Evolutionary conservation across 2,888 invertebrate genomes (phyloP), one percentile per base, ranked within the genome.

Genomic region (Mystacides longicornis): DNA sequence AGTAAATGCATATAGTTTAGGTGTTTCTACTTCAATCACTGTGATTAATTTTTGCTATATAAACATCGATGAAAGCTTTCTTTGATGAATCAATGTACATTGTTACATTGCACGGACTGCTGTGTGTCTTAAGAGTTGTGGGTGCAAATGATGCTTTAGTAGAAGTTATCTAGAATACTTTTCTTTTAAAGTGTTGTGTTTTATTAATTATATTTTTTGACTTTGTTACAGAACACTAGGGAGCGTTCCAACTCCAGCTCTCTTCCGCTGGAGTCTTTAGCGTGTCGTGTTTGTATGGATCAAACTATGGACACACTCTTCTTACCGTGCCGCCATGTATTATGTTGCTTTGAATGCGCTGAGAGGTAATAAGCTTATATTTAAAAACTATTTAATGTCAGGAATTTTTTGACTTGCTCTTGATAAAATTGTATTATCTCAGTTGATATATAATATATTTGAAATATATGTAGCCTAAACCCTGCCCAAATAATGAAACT

Each of bases 281-380:
- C 88, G 48, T 93, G 93, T 69, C 85, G 87, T 67, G 89, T 91
- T 64, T 93, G 93, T 69, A 90, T 92, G 89, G 92, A 93, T 74
- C 79, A 78, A 51, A 81, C 83, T 56, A 85, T 93, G 67, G 86
- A 90, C 73, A 85, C 89, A 31, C 86, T 88, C 63, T 86, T 93
- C 72, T 84, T 89, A 73, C 93, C 93, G 1, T 93, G 93, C 68
- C 82, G 89, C n/a, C 93, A 93, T 71, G 87, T 89, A 51, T 84
- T 89, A 50, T 89, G 91, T 65, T 93, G 93, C 72, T 73, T 77
- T 37, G 75, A 79, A 20, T 93, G 93, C 68, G 89, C 91, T 2
- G 78, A 80, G 2, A 76, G 81, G 79, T 81, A 63, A 54, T 11
- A 20, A 42, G n/a, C n/a, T n/a, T n/a, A n/a, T n/a, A n/a, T 7